phyloP scores from a whole-genome alignment of 2,888 invertebrate genomes.

The Megastigmus dorsalis region DNA sequence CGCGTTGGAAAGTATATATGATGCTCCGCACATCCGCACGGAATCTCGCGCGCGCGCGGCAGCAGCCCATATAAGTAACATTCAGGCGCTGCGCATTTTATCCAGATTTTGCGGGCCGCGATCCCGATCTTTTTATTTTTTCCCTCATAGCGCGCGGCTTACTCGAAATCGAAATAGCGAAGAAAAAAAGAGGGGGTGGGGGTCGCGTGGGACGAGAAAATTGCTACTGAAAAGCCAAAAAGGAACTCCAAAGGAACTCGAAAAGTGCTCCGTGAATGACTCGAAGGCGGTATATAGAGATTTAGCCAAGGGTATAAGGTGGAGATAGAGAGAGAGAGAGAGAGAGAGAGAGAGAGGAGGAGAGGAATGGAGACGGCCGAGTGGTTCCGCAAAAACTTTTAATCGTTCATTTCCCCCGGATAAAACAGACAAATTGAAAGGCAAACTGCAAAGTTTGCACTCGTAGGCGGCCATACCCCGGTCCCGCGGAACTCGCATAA shows the following conservation, averaged over 20 bases:
- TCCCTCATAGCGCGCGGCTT: too few relatives aligned
- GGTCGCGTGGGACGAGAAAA: too few relatives aligned
- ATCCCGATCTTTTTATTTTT: too few relatives aligned
- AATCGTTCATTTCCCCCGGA: slow-evolving; percentile 60
- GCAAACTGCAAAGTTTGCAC: slow-evolving; percentile 60
- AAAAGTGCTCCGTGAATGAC: too few relatives aligned
- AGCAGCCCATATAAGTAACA: too few relatives aligned
- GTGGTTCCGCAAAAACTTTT: slow-evolving; percentile 57
- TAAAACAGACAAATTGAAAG: slow-evolving; percentile 61
- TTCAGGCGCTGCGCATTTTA: too few relatives aligned
- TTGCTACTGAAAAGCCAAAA: too few relatives aligned
- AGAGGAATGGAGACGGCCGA: neutral
- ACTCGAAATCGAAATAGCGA: neutral
- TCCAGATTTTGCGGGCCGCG: too few relatives aligned
- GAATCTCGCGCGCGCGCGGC: too few relatives aligned
- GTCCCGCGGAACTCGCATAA: slow-evolving; percentile 42
- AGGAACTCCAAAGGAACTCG: too few relatives aligned
- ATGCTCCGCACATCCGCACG: too few relatives aligned
- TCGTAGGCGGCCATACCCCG: slow-evolving; percentile 9
- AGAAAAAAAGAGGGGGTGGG: neutral
- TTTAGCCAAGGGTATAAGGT: neutral
- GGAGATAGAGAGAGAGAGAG: neutral
- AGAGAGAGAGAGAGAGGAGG: neutral
- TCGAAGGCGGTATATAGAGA: neutral
- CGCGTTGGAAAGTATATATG: too few relatives aligned